These are phyloP conservation scores for Pristiophorus japonicus DNA, from an alignment of 2,113 vertebrate genomes.

Conservation along the genomic window DNA sequence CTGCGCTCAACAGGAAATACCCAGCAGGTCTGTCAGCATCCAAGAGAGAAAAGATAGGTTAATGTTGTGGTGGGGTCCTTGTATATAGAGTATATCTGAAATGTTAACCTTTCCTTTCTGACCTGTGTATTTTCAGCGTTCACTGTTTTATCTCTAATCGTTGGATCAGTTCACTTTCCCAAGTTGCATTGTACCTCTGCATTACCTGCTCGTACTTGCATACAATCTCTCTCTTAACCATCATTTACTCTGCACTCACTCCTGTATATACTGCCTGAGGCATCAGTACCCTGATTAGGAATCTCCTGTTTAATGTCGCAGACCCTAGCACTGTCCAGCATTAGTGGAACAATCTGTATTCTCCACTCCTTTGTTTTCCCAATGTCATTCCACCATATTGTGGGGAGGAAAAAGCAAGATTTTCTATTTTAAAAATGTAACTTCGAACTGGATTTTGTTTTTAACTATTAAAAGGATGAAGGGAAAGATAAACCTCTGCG, in stretches of 20 bases:
- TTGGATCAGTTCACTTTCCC: not conserved
- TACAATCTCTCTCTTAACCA: not conserved
- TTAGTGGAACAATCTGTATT: not conserved
- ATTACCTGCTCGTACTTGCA: not conserved
- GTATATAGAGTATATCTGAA: not conserved
- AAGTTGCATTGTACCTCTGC: not conserved
- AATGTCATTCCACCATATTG: not conserved
- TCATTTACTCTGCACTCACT: not conserved
- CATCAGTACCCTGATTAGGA: not conserved
- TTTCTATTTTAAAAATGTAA: not conserved
- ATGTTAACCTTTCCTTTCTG: not conserved
- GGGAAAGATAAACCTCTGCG: conserved; percentile 85
- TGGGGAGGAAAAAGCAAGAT: not conserved
- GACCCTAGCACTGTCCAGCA: not conserved
- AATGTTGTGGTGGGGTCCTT: not conserved
- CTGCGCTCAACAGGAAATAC: not conserved
- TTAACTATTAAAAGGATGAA: conserved; percentile 66
- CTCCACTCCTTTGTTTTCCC: not conserved
- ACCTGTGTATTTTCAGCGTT: not conserved
- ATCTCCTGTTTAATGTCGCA: not conserved
- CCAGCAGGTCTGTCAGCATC: not conserved
- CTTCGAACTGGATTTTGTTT: not conserved
- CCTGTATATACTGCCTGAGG: not conserved
- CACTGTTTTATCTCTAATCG: not conserved
- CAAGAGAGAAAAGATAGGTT: not conserved